These are phyloP conservation scores for Erethizon dorsatum DNA, from an alignment of 2,797 vertebrate species.

Conservation along the genomic window DNA sequence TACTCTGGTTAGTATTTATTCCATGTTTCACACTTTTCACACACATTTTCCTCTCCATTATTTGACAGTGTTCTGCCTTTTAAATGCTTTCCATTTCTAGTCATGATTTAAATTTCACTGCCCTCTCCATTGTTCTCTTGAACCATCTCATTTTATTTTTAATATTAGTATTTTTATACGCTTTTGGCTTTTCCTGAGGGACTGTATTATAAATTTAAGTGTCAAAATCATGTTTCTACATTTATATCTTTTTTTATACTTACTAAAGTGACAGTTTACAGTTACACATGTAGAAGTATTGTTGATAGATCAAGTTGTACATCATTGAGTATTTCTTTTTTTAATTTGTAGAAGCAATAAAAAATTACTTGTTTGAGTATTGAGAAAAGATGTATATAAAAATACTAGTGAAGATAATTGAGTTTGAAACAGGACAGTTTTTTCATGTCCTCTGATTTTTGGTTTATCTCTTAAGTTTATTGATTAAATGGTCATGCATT, in stretches of 20 bases:
- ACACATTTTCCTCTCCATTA: background rate
- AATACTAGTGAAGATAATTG: background rate
- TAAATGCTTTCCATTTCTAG: background rate
- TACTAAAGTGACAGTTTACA: background rate
- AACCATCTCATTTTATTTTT: conserved; percentile 4
- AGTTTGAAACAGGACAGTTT: background rate
- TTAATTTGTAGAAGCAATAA: conserved; percentile 11
- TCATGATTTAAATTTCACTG: background rate
- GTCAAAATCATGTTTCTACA: background rate
- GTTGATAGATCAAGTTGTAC: background rate
- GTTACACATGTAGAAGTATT: background rate
- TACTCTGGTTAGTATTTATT: background rate
- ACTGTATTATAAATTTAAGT: background rate
- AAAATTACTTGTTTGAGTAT: background rate
- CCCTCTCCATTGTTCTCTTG: background rate
- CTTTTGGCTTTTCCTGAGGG: background rate
- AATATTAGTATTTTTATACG: background rate
- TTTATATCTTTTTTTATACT: background rate
- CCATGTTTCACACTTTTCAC: background rate
- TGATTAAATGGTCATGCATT: conserved; percentile 11
- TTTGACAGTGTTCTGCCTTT: background rate
- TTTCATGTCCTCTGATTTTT: background rate
- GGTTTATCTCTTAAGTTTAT: background rate
- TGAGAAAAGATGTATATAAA: background rate
- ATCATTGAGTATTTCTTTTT: conserved; percentile 1